Conservation (phyloP, 2,113 vertebrate species). For the Bos taurus region DNA sequence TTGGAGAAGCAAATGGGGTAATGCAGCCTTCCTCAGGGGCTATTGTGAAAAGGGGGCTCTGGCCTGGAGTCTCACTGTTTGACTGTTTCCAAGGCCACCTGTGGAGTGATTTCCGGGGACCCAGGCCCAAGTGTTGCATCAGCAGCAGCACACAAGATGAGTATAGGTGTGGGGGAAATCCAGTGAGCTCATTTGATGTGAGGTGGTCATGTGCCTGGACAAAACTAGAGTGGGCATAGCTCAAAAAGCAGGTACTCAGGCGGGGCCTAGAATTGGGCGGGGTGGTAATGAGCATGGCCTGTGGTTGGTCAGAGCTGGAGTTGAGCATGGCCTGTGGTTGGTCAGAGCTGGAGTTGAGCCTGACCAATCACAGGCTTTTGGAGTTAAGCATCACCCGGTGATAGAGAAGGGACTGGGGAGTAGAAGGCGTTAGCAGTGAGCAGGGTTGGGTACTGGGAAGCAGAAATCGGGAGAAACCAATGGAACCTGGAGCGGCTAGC, state of each 20-base stretch:
- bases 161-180: not conserved
- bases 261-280: accelerated
- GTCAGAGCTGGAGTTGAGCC: not conserved
- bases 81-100: not conserved
- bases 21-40: not conserved
- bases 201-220: not conserved
- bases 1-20: not conserved
- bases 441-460: not conserved
- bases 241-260: not conserved
- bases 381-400: not conserved
- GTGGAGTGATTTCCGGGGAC: not conserved
- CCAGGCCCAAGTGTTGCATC: not conserved
- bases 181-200: not conserved
- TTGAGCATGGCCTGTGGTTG: not conserved
- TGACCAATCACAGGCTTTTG: not conserved
- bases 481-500: not conserved
- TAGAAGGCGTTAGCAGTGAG: not conserved
- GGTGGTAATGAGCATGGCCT: not conserved
- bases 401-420: not conserved
- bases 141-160: not conserved
- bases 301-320: not conserved
- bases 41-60: not conserved
- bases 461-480: not conserved
- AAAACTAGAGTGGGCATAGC: not conserved
- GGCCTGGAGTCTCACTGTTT: not conserved